phyloP scores from a whole-genome alignment of 2,113 vertebrate genomes.

The Coregonus clupeaformis region DNA sequence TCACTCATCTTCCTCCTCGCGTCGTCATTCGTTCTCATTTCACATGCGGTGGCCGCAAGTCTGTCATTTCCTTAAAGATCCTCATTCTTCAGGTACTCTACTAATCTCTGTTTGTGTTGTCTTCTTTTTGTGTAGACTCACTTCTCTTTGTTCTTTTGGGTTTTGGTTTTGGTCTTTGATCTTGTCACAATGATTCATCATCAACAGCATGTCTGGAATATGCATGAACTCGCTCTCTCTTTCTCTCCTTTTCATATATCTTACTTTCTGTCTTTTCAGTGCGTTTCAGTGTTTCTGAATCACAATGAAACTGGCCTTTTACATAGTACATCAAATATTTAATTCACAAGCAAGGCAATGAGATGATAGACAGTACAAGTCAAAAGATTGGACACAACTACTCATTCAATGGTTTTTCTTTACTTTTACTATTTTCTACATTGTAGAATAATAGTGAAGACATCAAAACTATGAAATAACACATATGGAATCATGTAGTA shows the following conservation, averaged over 20 bases:
- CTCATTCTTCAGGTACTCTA: constrained; percentile 45
- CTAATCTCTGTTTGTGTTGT: constrained; percentile 43
- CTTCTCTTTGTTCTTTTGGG: constrained; percentile 4
- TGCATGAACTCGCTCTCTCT: constrained; percentile 44
- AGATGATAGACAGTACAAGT: no score
- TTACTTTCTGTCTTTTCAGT: constrained; percentile 23
- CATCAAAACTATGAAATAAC: no score
- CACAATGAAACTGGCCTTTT: not conserved
- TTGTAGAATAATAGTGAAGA: no score
- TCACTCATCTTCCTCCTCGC: constrained; percentile 28
- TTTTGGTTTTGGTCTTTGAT: constrained; percentile 25
- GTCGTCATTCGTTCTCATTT: constrained; percentile 48
- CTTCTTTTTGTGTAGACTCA: constrained; percentile 23
- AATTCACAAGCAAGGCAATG: constrained; percentile 21
- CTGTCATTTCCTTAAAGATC: constrained; percentile 38
- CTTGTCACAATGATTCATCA: constrained; percentile 38
- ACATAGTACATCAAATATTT: not conserved
- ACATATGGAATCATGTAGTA: no score
- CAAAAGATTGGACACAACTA: no score
- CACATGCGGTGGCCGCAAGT: constrained; percentile 14
- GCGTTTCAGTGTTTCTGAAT: constrained; percentile 9
- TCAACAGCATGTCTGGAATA: constrained; percentile 43
- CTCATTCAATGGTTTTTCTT: no score
- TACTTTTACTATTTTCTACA: no score
- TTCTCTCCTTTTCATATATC: not conserved